Base-by-base conservation (phyloP, 1,140 invertebrate genomes). In the Diplogasteroides magnus region DNA sequence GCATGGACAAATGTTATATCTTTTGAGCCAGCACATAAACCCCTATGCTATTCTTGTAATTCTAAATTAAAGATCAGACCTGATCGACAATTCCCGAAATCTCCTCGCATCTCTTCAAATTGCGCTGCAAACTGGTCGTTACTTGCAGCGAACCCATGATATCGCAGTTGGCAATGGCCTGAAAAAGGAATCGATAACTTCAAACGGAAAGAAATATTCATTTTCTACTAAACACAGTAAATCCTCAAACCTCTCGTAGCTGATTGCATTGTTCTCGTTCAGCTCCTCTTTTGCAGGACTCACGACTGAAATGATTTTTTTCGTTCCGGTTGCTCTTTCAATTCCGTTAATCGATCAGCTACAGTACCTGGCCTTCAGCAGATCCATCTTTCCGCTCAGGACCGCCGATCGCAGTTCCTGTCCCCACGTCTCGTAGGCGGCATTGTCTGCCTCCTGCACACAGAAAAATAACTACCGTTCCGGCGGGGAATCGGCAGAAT, bases 401-500 rank as follows among this genome's bases (percentile, higher is more conserved):
- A 81, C 68, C 26, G 77, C 79, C 62, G 77, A 75, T 59, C 68
- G 74, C 15, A 81, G 77, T 62, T 81, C 79, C 29, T 77, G 68
- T 26, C 78, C 81, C 79, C 79, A 81, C 1, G 76, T 72, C 61
- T 83, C 81, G 72, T 82, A 81, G 1, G 79, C 79, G 59, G 69
- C 72, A 55, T 81, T 72, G 60, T 81, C 79, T 11, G 79, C 79
- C 15, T 73, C 67, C 61, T 78, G 67, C n/a, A 48, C 37, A 48
- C 37, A 48, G 37, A 48, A 48, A 11, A 48, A 6, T 48, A 6
- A 48, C 37, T n/a, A n/a, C n/a, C n/a, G n/a, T n/a, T n/a, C n/a
- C n/a, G n/a, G n/a, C n/a, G n/a, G n/a, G n/a, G n/a, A n/a, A n/a
- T n/a, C n/a, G n/a, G n/a, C n/a, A n/a, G n/a, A n/a, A n/a, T n/a